phyloP scores from a whole-genome alignment of 1,140 invertebrate genomes.

The Habropoda laboriosa region DNA sequence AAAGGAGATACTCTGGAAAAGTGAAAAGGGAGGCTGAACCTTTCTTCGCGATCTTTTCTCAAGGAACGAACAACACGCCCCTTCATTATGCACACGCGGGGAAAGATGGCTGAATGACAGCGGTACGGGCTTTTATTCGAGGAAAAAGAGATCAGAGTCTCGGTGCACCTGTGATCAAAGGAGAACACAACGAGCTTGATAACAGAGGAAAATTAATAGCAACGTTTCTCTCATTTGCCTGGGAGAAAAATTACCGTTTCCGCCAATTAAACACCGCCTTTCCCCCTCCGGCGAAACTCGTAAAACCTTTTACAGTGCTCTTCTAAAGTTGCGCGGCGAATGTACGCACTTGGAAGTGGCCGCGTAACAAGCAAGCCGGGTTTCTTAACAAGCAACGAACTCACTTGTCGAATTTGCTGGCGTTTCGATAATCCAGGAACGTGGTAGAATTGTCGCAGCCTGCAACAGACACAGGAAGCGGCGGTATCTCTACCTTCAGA shows the following conservation, averaged over 20 bases:
- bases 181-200: no score
- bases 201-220: neutral
- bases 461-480: slow-evolving; percentile 83
- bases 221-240: neutral
- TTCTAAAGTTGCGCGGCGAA: neutral
- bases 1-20: neutral
- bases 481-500: slow-evolving; percentile 85
- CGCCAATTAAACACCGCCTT: neutral
- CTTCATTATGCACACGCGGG: no score
- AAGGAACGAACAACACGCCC: no score
- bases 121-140: no score
- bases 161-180: no score
- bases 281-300: neutral
- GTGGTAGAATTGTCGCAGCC: slow-evolving; percentile 80
- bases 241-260: neutral
- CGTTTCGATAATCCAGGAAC: neutral
- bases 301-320: neutral
- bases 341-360: neutral
- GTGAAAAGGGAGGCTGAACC: no score
- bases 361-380: neutral
- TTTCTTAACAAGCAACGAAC: slow-evolving; percentile 28
- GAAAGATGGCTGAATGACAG: no score
- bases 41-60: no score
- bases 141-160: no score
- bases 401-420: slow-evolving; percentile 7